Evolutionary conservation across 2,797 vertebrate species (phyloP), one percentile per base, ranked within the genome.

Genomic region (Phoeniculus purpureus): DNA sequence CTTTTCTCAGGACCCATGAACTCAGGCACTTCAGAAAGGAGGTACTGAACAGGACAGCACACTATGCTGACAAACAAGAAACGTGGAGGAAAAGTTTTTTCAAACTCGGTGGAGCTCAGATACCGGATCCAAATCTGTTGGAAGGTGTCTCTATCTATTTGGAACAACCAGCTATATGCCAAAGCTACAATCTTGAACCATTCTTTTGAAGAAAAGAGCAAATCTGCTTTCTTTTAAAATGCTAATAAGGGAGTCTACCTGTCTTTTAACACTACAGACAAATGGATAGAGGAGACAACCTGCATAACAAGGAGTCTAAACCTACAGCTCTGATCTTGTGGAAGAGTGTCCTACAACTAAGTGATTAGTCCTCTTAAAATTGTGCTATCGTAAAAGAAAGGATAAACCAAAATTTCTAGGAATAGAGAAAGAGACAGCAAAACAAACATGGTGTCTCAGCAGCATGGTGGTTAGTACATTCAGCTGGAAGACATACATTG

Each of bases 301-400:
- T 52, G 14, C 45, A 29, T 31, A 15, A 61, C 26, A 65, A 22
- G 2, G 10, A 65, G 20, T 22, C 11, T 72, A 79, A 92, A 64
- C 15, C 11, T 60, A 65, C 0, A 1, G 11, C 31, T 68, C 26
- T 52, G 54, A 32, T 10, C 7, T 51, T 3, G 29, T 65, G 26
- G 6, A 56, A 61, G 10, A 15, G 5, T 60, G 34, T 4, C 10
- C 20, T 60, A 12, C 16, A 43, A 9, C 13, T 37, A 50, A 27
- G 6, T 7, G 27, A 67, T 25, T 17, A 31, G 7, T 65, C 12
- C 4, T 59, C 29, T 43, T 72, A 64, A 85, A 64, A 62, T 9
- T 11, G 5, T 56, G 4, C 12, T 22, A 32, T 40, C 15, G 16
- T 45, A 14, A 55, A 40, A 81, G 32, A 47, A 34, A 73, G 17